phyloP scores from a whole-genome alignment of 1,140 invertebrate genomes.

The Copidosoma floridanum region DNA sequence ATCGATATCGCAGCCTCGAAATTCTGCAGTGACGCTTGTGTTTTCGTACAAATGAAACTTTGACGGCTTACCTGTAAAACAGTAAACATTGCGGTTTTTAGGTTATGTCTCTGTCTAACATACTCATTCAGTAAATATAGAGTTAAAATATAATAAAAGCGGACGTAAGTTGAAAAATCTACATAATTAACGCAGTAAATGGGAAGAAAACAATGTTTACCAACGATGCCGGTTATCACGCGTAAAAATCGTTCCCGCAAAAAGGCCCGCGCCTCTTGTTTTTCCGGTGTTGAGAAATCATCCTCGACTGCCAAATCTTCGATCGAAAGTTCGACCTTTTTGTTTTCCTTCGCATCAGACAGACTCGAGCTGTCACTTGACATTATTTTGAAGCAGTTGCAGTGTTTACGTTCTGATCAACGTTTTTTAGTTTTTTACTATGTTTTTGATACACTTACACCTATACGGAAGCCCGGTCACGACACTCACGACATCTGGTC shows the following conservation, averaged over 20 bases:
- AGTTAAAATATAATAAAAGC: neutral
- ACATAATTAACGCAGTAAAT: too few relatives aligned
- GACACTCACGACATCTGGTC: too few relatives aligned
- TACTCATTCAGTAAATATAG: neutral
- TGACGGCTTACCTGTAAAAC: constrained; percentile 44
- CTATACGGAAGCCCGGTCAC: too few relatives aligned
- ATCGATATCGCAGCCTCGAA: constrained; percentile 49
- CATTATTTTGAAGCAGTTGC: constrained; percentile 9
- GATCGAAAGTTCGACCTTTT: neutral
- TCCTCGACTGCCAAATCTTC: constrained; percentile 23
- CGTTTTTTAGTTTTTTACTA: neutral
- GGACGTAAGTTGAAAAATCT: neutral
- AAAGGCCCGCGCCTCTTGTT: constrained; percentile 51
- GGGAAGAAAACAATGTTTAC: too few relatives aligned
- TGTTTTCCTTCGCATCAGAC: neutral
- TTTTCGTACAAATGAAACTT: constrained; percentile 52
- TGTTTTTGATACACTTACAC: too few relatives aligned
- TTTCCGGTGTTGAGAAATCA: constrained; percentile 45
- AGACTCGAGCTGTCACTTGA: neutral
- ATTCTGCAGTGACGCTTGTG: constrained; percentile 47
- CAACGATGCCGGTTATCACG: constrained; percentile 50
- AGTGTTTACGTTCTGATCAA: neutral
- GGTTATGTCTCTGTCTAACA: constrained; percentile 11
- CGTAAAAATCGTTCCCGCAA: constrained; percentile 51
- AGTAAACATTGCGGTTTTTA: neutral